Percentiles rank a stretch among this genome's conserved stretches.
phyloP scores from a whole-genome alignment of 2,113 vertebrate genomes.

The Upupa epops region DNA sequence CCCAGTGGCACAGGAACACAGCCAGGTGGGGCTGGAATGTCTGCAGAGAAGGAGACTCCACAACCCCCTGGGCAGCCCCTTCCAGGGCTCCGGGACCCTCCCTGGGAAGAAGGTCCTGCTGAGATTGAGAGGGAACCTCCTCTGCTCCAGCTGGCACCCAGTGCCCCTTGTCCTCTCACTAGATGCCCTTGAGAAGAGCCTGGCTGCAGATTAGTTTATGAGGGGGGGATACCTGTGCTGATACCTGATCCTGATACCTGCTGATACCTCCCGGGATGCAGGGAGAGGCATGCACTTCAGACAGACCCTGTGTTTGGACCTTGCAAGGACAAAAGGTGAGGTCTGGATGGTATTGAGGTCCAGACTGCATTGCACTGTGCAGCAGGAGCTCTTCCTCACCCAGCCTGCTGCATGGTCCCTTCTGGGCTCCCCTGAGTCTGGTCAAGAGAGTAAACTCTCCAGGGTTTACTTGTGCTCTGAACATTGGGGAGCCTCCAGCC shows the following conservation, averaged over 20 bases:
- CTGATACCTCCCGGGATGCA: not conserved
- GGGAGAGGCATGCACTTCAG: accelerated
- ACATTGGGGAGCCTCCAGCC: not conserved
- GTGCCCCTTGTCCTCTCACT: too few species aligned
- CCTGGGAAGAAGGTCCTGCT: too few species aligned
- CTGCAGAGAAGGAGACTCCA: too few species aligned
- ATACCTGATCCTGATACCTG: too few species aligned
- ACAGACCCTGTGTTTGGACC: not conserved
- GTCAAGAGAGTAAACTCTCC: too few species aligned
- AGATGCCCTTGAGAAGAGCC: too few species aligned
- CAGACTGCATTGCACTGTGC: accelerated
- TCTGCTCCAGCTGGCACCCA: too few species aligned
- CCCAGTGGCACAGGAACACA: too few species aligned
- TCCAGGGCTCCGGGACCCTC: too few species aligned
- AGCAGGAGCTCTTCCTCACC: not conserved
- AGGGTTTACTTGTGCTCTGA: not conserved
- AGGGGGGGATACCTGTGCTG: not conserved
- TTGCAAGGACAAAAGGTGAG: not conserved
- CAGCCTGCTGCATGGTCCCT: accelerated
- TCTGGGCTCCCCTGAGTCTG: accelerated
- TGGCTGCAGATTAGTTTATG: accelerated
- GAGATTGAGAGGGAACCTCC: too few species aligned
- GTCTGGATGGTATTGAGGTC: not conserved
- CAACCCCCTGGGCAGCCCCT: too few species aligned
- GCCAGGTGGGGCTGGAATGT: too few species aligned